Conservation (phyloP, 2,113 vertebrate species). For the Pandion haliaetus region DNA sequence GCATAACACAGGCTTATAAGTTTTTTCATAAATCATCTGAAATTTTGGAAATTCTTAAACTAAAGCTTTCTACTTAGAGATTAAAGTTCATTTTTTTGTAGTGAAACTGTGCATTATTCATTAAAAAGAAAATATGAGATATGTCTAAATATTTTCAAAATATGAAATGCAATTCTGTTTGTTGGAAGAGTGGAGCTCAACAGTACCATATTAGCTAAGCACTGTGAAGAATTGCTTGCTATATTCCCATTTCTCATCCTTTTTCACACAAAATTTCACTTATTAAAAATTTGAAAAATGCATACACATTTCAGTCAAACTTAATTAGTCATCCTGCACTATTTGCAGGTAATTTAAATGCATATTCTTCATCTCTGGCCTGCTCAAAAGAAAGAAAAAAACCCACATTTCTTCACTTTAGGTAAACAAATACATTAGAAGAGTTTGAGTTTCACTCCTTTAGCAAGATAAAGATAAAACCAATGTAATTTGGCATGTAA, state of each 20-base stretch:
- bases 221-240: not conserved
- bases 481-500: not conserved
- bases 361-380: not conserved
- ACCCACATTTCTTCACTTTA: not conserved
- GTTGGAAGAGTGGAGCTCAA: not conserved
- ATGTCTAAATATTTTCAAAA: not conserved
- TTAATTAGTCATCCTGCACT: not conserved
- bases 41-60: not conserved
- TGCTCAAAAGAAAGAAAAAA: not conserved
- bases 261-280: not conserved
- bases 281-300: not conserved
- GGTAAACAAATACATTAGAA: not conserved
- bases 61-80: not conserved
- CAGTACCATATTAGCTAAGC: not conserved
- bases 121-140: not conserved
- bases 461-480: not conserved
- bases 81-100: not conserved
- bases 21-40: not conserved
- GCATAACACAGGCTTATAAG: not conserved
- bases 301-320: not conserved
- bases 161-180: not conserved
- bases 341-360: not conserved
- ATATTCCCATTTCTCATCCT: not conserved
- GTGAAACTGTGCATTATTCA: not conserved
- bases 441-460: not conserved